Evolutionary conservation across 2,113 vertebrate genomes (phyloP).

Genomic region (Otolemur garnettii): DNA sequence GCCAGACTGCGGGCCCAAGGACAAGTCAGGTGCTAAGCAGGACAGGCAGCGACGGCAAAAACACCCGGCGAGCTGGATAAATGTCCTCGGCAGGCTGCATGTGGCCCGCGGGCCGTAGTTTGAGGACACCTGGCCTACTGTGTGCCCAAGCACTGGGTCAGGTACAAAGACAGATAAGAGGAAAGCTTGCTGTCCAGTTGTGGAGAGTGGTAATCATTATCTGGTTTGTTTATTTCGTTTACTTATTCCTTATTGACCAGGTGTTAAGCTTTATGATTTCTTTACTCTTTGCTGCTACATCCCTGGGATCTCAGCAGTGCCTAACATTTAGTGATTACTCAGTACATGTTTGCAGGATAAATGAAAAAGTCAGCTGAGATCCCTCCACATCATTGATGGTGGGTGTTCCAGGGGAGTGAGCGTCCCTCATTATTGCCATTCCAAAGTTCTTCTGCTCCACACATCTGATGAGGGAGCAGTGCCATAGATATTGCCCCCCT

Average conservation of each 20-base stretch:
- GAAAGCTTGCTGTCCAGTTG: not conserved
- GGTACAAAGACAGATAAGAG: not conserved
- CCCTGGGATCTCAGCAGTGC: not conserved
- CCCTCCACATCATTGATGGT: not conserved
- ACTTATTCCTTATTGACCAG: not conserved
- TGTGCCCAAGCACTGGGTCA: not conserved
- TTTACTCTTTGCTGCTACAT: not conserved
- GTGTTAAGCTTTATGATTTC: slow-evolving; percentile 7
- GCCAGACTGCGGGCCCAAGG: too few relatives aligned
- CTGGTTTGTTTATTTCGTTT: not conserved
- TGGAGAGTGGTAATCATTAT: not conserved
- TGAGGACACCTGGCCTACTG: not conserved
- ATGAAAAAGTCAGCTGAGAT: not conserved
- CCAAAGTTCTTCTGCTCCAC: not conserved
- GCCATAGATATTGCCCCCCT: not conserved
- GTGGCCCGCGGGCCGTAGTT: too few relatives aligned
- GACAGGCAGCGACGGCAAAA: too few relatives aligned
- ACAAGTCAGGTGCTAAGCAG: too few relatives aligned
- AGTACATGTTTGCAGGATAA: not conserved
- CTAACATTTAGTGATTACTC: not conserved
- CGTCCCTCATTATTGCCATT: not conserved
- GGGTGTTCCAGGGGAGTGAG: not conserved
- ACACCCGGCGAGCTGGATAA: too few relatives aligned
- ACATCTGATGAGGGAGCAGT: not conserved
- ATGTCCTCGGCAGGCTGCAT: too few relatives aligned